phyloP scores from a whole-genome alignment of 2,888 invertebrate genomes.

The Synergus umbraculus region DNA sequence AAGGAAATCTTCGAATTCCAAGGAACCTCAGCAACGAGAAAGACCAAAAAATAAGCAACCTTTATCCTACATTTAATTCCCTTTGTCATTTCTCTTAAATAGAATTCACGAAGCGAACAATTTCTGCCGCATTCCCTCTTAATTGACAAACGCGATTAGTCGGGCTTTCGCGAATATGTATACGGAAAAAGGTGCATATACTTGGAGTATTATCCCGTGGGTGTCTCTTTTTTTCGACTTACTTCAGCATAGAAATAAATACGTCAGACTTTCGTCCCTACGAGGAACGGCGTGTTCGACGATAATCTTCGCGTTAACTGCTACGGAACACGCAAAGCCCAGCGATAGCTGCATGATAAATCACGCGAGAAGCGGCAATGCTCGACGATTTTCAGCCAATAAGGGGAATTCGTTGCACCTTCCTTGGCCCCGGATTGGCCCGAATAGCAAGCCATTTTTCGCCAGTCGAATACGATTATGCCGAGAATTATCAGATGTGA shows the following conservation, averaged over 20 bases:
- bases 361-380: constrained; percentile 47
- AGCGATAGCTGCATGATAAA: constrained; percentile 56
- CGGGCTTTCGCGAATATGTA: background rate
- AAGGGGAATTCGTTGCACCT: background rate
- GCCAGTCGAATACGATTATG: constrained; percentile 16
- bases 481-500: constrained; percentile 30
- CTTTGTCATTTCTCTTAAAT: no score
- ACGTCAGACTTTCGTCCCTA: constrained; percentile 50
- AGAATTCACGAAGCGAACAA: no score
- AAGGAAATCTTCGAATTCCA: no score
- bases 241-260: constrained; percentile 47
- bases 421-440: constrained; percentile 10
- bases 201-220: background rate
- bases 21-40: no score
- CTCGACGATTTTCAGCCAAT: constrained; percentile 37
- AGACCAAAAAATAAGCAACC: no score
- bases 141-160: background rate
- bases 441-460: constrained; percentile 16
- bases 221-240: background rate
- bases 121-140: no score
- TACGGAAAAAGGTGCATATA: constrained; percentile 4
- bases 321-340: constrained; percentile 56
- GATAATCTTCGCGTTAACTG: constrained; percentile 59
- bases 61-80: no score
- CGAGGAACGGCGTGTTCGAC: constrained; percentile 53